Base-by-base conservation (phyloP, 2,797 vertebrate genomes). In the Selene dorsalis region DNA sequence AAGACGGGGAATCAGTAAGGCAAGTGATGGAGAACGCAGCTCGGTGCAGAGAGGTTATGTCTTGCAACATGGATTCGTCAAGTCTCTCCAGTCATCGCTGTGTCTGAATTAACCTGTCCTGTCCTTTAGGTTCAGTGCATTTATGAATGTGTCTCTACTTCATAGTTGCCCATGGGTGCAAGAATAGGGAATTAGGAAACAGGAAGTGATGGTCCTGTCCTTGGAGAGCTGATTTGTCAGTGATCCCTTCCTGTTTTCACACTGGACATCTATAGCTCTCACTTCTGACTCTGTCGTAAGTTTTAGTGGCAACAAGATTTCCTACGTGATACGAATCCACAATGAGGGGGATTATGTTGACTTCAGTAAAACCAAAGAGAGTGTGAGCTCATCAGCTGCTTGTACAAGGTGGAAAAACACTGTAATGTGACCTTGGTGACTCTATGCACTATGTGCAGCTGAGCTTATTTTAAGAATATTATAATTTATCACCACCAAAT, bases 191-290 rank as follows among this genome's bases (percentile, higher is more conserved):
- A 92, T 88, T 87, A 62, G 85, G 86, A 91, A 89, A 79, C 82
- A 87, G 91, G 90, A 92, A 92, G 92, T 89, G 73, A 83, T 69
- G 88, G 73, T 30, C 71, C 67, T 24, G 72, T 80, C 79, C 59
- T 87, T 84, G 41, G 63, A 82, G 70, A 66, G 69, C 50, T 82
- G 73, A 85, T 81, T 53, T 76, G 68, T 79, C 41, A 65, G 45
- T 68, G 65, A 85, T 80, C 78, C 80, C 89, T 93, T 94, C 90
- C 91, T 88, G 86, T 88, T 92, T 91, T 88, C 52, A 67, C 43
- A 76, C n/a, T 60, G 68, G 81, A 82, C 70, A 79, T 82, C 64
- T 85, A 55, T 0, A 35, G 63, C 61, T 82, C 84, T 88, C 83
- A 83, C 70, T 90, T 92, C 85, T 87, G 72, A 77, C 45, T 83